Evolutionary conservation across 1,140 invertebrate genomes (phyloP), one percentile per base, ranked within the genome.

Genomic region (Lamellibrachia luymesi): DNA sequence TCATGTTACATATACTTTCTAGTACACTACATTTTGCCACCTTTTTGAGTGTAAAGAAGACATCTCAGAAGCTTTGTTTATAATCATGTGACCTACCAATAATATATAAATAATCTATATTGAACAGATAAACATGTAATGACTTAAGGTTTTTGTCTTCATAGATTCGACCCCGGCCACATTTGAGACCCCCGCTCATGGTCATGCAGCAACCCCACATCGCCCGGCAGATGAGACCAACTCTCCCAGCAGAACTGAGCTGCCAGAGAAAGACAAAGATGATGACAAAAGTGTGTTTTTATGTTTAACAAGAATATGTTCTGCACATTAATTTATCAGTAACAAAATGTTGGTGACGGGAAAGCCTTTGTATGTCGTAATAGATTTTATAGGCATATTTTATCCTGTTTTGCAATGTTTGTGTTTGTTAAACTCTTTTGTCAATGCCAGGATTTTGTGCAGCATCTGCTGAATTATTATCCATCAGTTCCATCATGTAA

Each of bases 151-250:
- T 51, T 50, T 56, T 49, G 50, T 91, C 92, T 93, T 93, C 94
- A 38, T 93, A 95, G 95, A 94, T 94, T 93, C 92, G 25, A 95
- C 95, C 91, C 95, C 96, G 92, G 94, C 94, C 25, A 95, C 95
- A 92, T 96, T 96, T 96, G 96, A 96, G 92, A 96, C 96, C 50
- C 96, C 96, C 64, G 95, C 95, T 52, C 92, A 38, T 10, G 49
- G 51, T 50, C 49, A 38, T 17, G 52, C 49, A 52, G 49, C 49
- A 52, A 92, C 92, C 13, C 92, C 92, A 50, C 80, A 22, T 17
- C 64, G 25, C 7, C 25, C 64, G 64, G 25, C 64, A 80, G 64
- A 80, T 80, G 64, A 22, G 17, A 80, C 64, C 13, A 80, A 80
- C 13, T 80, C 64, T 10, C 64, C 64, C 13, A 80, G 64, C 64